These are phyloP conservation scores for Drosophila carrolli DNA, from an alignment of 1,140 invertebrate genomes.

Conservation along the genomic window DNA sequence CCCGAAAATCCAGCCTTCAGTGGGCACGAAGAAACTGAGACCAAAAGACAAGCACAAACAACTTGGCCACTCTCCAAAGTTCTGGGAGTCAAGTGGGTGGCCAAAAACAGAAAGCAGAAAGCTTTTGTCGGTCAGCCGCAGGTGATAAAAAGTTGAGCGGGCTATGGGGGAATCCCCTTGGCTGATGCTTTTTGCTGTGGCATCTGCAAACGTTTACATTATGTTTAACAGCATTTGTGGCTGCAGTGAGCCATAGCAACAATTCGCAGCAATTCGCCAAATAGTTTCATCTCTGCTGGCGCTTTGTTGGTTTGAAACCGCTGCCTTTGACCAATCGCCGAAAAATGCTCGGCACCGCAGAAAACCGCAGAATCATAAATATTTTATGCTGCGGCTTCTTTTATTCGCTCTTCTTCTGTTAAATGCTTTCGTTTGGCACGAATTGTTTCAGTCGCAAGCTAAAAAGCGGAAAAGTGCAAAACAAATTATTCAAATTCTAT, in stretches of 20 bases:
- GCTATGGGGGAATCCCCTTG: neutral
- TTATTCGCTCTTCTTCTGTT: conserved; percentile 42
- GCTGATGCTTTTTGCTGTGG: conserved; percentile 34
- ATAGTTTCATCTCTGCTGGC: conserved; percentile 55
- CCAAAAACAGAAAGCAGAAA: conserved; percentile 20
- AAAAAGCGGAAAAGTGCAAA: conserved; percentile 38
- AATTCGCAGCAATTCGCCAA: conserved; percentile 47
- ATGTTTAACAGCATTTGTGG: conserved; percentile 72
- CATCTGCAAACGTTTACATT: conserved; percentile 64
- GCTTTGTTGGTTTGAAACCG: conserved; percentile 20
- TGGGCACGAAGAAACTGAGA: conserved; percentile 8
- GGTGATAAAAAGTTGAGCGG: conserved; percentile 63
- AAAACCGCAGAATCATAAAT: conserved; percentile 77
- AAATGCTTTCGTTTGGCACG: conserved; percentile 37
- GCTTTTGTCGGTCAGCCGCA: conserved; percentile 62
- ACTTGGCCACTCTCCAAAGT: conserved; percentile 53
- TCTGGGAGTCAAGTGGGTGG: conserved; percentile 31
- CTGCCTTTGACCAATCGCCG: conserved; percentile 59
- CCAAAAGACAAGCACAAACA: conserved; percentile 37
- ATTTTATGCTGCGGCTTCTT: conserved; percentile 73
- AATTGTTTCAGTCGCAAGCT: conserved; percentile 48
- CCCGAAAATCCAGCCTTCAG: conserved; percentile 1
- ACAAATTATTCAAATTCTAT: conserved; percentile 63
- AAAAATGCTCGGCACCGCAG: conserved; percentile 40
- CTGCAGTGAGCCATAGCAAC: conserved; percentile 27